A percentile compares a stretch with the other conserved stretches of the same genome.
These are phyloP conservation scores for Disparrhopalites patrizii DNA, from an alignment of 2,888 invertebrate species.

Conservation along the genomic window DNA sequence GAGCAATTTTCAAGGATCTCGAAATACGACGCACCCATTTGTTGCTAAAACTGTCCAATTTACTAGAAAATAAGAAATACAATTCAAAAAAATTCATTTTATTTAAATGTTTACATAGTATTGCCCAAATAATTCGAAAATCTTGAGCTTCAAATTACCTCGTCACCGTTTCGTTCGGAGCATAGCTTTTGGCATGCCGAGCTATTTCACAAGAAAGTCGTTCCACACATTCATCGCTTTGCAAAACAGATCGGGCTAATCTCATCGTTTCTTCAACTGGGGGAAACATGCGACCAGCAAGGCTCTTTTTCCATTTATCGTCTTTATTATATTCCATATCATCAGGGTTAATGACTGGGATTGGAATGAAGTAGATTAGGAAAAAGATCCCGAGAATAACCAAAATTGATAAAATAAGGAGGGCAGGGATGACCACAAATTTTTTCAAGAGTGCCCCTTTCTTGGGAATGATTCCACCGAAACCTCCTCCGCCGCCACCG, in stretches of 20 bases:
- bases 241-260: conserved; percentile 15
- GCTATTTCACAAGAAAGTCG: conserved; percentile 39
- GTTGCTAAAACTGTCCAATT: conserved; percentile 31
- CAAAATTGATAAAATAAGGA: background rate
- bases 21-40: conserved; percentile 34
- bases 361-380: background rate
- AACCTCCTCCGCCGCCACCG: background rate
- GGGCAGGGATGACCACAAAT: background rate
- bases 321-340: background rate
- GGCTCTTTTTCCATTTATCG: conserved; percentile 6
- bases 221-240: conserved; percentile 43
- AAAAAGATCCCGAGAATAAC: background rate
- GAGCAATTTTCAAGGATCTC: conserved; percentile 33
- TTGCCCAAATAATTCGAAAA: background rate
- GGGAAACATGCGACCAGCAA: background rate
- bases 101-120: background rate
- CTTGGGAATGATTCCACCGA: background rate
- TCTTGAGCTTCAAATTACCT: conserved; percentile 24
- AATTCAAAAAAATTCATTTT: background rate
- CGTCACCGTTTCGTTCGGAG: conserved; percentile 36
- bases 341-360: background rate
- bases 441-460: background rate
- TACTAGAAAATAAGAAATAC: conserved; percentile 26
- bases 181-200: conserved; percentile 23
- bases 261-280: background rate